These are phyloP conservation scores for Leucophenga maculata DNA, from an alignment of 2,888 invertebrate genomes.

Conservation along the genomic window DNA sequence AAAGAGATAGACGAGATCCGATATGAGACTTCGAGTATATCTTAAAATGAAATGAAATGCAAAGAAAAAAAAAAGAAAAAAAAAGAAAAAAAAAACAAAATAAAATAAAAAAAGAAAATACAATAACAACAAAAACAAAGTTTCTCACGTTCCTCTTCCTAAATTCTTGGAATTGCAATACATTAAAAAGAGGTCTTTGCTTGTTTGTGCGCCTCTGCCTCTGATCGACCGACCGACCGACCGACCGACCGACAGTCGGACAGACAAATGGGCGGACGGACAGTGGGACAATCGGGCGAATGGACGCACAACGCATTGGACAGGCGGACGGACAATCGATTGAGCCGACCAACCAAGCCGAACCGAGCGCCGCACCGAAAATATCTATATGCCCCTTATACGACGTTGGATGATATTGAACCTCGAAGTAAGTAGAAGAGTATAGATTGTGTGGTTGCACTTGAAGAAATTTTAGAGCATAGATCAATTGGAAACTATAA, in stretches of 20 bases:
- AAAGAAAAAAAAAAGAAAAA: conserved; percentile 68
- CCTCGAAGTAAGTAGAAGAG: conserved; percentile 63
- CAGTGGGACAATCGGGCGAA: conserved; percentile 9
- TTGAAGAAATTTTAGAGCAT: conserved; percentile 43
- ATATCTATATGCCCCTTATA: conserved; percentile 54
- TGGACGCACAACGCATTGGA: neutral
- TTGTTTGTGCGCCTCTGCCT: conserved; percentile 47
- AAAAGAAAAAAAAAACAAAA: conserved; percentile 69
- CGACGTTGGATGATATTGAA: conserved; percentile 65
- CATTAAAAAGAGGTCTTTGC: conserved; percentile 71
- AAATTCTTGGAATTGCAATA: conserved; percentile 72
- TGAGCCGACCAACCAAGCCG: conserved; percentile 43
- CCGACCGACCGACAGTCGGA: no score
- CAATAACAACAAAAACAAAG: conserved; percentile 67
- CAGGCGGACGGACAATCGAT: conserved; percentile 54
- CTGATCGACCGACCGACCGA: conserved; percentile 27
- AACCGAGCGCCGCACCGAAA: conserved; percentile 3
- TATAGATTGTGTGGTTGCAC: conserved; percentile 52
- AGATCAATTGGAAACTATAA: no score
- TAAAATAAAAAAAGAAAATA: conserved; percentile 68
- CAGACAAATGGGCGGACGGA: conserved; percentile 6
- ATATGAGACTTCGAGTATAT: conserved; percentile 53
- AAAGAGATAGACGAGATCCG: conserved; percentile 28
- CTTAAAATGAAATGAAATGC: conserved; percentile 66
- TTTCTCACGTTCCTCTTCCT: conserved; percentile 71